Evolutionary conservation across 2,797 vertebrate genomes (phyloP), one percentile per base, ranked within the genome.

Genomic region (Buceros bicornis): DNA sequence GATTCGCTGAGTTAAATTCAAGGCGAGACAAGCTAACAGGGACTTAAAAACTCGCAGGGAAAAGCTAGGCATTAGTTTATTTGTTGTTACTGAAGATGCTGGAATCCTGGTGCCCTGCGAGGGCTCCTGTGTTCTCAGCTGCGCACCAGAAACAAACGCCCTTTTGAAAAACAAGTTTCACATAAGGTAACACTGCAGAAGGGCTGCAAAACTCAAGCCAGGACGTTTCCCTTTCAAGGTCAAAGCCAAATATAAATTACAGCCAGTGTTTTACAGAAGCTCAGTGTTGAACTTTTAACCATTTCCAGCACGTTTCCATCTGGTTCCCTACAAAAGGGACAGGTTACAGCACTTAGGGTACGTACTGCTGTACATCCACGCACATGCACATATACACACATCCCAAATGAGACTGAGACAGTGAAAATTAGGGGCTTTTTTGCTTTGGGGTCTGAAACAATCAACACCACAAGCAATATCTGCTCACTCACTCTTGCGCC

Each of bases 91-190:
- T 82, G 78, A 58, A 87, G 88, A 66, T 61, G 61, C 51, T 42
- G 6, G 87, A 1, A 65, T 47, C 26, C 3, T 1, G 9, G 47
- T 88, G 89, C 86, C 89, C 93, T 20, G 57, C 0, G 47, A 85
- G 81, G 70, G 20, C 91, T 92, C 58, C 74, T 86, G 92, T 81
- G 87, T 21, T 89, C 89, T n/a, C 95, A 94, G 94, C 85, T 95
- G 91, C 28, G 1, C 82, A 15, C 66, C 93, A 82, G 80, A 25
- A 94, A 50, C 85, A 94, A 84, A 94, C 25, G 10, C 66, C 88
- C 88, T n/a, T 88, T 58, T 16, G 74, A 53, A 93, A 95, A 92
- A 92, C 85, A 94, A 79, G 14, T 18, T 72, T 61, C 72, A 45
- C 53, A 40, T 11, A 40, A 94, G 93, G 91, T 91, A 65, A 83